Evolutionary conservation across 2,113 vertebrate genomes (phyloP).

Genomic region (Pitta sordida): DNA sequence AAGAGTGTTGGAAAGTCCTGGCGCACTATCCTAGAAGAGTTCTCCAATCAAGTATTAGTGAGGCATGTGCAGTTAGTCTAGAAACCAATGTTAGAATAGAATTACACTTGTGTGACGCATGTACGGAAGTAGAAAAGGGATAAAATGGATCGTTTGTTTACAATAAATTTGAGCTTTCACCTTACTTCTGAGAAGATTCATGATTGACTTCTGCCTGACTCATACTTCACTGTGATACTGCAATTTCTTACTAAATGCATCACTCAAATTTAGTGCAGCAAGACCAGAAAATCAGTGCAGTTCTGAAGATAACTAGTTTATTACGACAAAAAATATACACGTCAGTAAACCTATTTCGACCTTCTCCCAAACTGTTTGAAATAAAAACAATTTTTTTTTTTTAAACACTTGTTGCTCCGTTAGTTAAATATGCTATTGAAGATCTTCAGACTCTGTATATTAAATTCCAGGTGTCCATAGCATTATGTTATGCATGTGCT

Average conservation of each 20-base stretch:
- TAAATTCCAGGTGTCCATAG: not conserved
- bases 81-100: too few species aligned
- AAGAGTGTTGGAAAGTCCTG: too few species aligned
- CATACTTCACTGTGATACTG: too few species aligned
- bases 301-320: not conserved
- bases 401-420: not conserved
- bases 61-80: too few species aligned
- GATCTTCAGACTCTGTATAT: not conserved
- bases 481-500: not conserved
- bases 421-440: not conserved
- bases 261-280: not conserved
- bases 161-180: too few species aligned
- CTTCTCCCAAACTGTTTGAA: not conserved
- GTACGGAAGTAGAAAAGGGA: too few species aligned
- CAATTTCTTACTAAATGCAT: not conserved
- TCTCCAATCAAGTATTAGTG: too few species aligned
- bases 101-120: too few species aligned
- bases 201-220: too few species aligned
- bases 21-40: too few species aligned
- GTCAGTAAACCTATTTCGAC: not conserved
- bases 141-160: too few species aligned
- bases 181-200: too few species aligned
- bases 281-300: not conserved
- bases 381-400: rapidly evolving
- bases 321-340: not conserved